Percentiles rank a stretch among this genome's conserved stretches.
Conservation (phyloP, 1,140 invertebrate genomes). For the Drosophila sp. region DNA sequence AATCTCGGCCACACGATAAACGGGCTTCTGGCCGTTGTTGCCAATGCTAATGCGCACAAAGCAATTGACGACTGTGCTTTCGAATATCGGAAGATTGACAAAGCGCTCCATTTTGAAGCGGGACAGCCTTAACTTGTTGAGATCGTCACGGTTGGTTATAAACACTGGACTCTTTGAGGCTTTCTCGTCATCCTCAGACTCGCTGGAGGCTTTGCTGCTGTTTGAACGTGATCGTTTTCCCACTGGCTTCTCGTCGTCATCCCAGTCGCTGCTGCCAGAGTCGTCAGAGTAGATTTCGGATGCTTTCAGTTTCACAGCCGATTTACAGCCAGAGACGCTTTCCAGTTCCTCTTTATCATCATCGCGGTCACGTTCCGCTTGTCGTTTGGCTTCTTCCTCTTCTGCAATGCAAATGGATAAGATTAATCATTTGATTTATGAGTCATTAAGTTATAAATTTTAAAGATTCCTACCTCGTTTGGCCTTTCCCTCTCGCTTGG, state of each 20-base stretch:
- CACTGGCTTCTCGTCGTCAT: slow-evolving; percentile 85
- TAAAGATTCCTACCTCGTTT: slow-evolving; percentile 84
- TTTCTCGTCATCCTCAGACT: slow-evolving; percentile 85
- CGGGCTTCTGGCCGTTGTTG: slow-evolving; percentile 90
- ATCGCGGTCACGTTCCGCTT: slow-evolving; percentile 85
- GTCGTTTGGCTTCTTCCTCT: slow-evolving; percentile 85
- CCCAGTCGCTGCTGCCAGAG: slow-evolving; percentile 90
- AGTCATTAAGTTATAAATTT: neutral
- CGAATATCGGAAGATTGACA: slow-evolving; percentile 98
- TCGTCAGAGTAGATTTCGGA: slow-evolving; percentile 98
- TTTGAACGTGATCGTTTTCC: slow-evolving; percentile 84
- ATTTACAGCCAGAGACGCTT: slow-evolving; percentile 80
- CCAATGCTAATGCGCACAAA: slow-evolving; percentile 99
- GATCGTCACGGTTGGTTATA: slow-evolving; percentile 91
- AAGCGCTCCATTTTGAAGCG: slow-evolving; percentile 97
- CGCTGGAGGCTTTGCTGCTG: slow-evolving; percentile 86
- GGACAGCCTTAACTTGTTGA: slow-evolving; percentile 95
- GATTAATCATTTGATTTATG: neutral
- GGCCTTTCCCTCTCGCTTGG: slow-evolving; percentile 91
- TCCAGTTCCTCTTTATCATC: slow-evolving; percentile 90
- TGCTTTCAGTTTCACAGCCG: slow-evolving; percentile 91
- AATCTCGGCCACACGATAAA: slow-evolving; percentile 98
- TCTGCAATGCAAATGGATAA: slow-evolving; percentile 62
- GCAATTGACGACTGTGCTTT: slow-evolving; percentile 94
- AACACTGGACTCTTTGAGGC: slow-evolving; percentile 87